Conservation (phyloP, 2,888 invertebrate species). For the Oscheius sp. region DNA sequence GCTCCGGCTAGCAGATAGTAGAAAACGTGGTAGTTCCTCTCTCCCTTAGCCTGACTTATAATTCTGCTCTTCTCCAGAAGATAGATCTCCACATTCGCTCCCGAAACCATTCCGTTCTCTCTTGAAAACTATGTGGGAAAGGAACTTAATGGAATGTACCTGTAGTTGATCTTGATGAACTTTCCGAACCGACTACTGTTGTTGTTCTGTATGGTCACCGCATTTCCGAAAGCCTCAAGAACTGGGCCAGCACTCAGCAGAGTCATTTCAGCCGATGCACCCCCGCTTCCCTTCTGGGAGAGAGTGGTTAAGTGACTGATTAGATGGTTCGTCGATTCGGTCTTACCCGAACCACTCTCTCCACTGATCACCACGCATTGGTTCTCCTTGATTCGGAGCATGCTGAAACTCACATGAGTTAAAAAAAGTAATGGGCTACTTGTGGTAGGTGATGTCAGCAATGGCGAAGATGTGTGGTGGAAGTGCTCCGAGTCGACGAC, state of each 20-base stretch:
- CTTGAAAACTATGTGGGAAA: conserved; percentile 75
- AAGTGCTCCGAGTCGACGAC: conserved; percentile 88
- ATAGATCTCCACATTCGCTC: conserved; percentile 96
- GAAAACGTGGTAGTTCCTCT: conserved; percentile 96
- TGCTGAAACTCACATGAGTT: conserved; percentile 74
- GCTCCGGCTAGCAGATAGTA: conserved; percentile 93
- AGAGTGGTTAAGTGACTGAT: conserved; percentile 93
- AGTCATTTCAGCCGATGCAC: conserved; percentile 95
- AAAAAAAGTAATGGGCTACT: conserved; percentile 48
- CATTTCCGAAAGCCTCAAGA: conserved; percentile 97
- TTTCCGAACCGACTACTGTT: conserved; percentile 97
- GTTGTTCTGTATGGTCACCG: conserved; percentile 96
- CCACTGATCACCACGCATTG: conserved; percentile 88
- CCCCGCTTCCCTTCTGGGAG: conserved; percentile 88
- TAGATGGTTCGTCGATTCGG: conserved; percentile 93
- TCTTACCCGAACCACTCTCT: conserved; percentile 80
- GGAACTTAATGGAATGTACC: background rate
- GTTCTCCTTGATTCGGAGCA: conserved; percentile 89
- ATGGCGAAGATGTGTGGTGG: conserved; percentile 97
- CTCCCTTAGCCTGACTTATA: conserved; percentile 90
- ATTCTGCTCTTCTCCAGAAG: conserved; percentile 93
- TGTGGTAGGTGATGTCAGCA: conserved; percentile 73
- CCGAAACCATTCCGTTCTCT: conserved; percentile 97
- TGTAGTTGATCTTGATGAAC: conserved; percentile 94
- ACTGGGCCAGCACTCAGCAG: conserved; percentile 95